Conservation (phyloP, 2,888 invertebrate species). For the Eupithecia dodoneata region DNA sequence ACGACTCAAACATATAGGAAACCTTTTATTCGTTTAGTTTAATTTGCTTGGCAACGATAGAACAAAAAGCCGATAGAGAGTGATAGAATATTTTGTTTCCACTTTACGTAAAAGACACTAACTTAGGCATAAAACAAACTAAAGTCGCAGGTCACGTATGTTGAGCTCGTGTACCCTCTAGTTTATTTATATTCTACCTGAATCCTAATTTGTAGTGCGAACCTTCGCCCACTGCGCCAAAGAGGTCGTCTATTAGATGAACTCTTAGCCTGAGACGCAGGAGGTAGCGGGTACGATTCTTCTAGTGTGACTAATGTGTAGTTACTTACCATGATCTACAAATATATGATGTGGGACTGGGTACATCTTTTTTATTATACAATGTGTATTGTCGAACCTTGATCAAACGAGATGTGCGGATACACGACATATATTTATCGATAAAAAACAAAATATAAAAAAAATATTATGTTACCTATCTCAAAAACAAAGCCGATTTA, state of each 20-base stretch:
- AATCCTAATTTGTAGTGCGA: not conserved
- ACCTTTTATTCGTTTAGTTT: no score
- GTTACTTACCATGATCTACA: not conserved
- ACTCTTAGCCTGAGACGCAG: not conserved
- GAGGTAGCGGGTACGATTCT: not conserved
- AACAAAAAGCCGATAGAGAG: not conserved
- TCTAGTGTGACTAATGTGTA: not conserved
- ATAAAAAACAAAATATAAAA: no score
- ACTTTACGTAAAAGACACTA: not conserved
- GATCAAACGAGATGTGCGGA: no score
- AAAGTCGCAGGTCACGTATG: not conserved
- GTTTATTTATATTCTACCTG: not conserved
- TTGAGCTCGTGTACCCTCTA: not conserved
- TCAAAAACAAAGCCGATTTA: no score
- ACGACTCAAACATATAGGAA: no score
- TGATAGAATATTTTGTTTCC: not conserved
- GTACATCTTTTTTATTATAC: no score
- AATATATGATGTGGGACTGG: not conserved
- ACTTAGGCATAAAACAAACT: not conserved
- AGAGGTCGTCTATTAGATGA: not conserved
- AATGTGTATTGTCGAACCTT: no score
- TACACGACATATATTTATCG: no score
- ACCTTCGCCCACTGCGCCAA: no score
- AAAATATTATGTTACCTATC: no score
- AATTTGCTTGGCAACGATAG: not conserved